Conservation (phyloP, 1,140 invertebrate genomes). For the Rhagoletis pomonella region DNA sequence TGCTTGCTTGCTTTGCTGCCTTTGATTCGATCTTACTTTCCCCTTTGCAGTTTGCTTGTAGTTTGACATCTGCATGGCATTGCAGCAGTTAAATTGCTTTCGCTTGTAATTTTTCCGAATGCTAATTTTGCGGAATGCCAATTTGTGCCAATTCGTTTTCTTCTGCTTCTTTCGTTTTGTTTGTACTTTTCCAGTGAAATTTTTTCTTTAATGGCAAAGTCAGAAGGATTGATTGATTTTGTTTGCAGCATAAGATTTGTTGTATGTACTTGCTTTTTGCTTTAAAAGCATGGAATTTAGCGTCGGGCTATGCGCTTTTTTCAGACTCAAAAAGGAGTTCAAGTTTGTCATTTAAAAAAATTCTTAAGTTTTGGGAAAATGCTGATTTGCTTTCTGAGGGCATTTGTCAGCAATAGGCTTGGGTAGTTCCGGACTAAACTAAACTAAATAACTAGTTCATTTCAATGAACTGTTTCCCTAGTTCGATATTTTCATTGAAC, state of each 20-base stretch:
- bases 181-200: background rate
- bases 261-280: background rate
- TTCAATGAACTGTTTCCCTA: too few relatives aligned
- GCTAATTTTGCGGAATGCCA: slow-evolving; percentile 36
- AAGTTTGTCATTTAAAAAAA: background rate
- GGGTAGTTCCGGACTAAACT: too few relatives aligned
- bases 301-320: background rate
- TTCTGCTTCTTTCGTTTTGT: background rate
- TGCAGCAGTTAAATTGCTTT: slow-evolving; percentile 40
- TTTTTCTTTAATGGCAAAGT: slow-evolving; percentile 31
- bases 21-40: background rate
- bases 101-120: slow-evolving; percentile 18
- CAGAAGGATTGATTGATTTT: slow-evolving; percentile 41
- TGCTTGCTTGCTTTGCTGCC: background rate
- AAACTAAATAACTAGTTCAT: too few relatives aligned
- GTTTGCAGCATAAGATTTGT: background rate
- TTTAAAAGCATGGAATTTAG: too few relatives aligned
- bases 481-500: too few relatives aligned
- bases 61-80: slow-evolving; percentile 42
- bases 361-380: background rate
- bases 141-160: slow-evolving; percentile 6
- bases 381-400: background rate
- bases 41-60: background rate
- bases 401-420: background rate
- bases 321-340: background rate